A percentile compares a stretch with the other conserved stretches of the same genome.
These are phyloP conservation scores for Myocastor coypus DNA, from an alignment of 2,113 vertebrate species.

Conservation along the genomic window DNA sequence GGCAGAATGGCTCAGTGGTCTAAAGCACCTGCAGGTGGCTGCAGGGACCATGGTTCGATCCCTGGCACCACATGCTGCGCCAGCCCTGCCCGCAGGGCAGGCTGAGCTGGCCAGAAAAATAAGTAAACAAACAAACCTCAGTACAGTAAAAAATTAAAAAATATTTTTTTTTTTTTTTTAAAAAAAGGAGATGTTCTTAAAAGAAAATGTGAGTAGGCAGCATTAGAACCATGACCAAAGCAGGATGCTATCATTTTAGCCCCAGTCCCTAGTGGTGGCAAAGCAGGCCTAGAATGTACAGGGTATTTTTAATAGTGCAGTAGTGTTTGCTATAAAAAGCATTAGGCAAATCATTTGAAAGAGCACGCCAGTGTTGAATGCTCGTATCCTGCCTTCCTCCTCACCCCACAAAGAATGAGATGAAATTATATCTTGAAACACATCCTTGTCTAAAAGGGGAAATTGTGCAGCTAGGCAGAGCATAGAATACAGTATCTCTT, in stretches of 20 bases:
- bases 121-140: too few species aligned
- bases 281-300: background rate
- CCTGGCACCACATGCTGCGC: too few species aligned
- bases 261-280: background rate
- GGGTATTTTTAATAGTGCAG: background rate
- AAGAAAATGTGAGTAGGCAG: background rate
- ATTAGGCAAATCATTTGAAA: constrained; percentile 59
- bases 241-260: background rate
- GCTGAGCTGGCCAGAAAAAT: too few species aligned
- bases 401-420: constrained; percentile 42
- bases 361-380: background rate
- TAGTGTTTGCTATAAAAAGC: constrained; percentile 60
- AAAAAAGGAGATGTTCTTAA: background rate
- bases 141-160: too few species aligned
- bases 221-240: background rate
- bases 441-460: constrained; percentile 67
- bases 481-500: constrained; percentile 53
- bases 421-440: constrained; percentile 35
- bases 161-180: too few species aligned
- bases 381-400: constrained; percentile 56
- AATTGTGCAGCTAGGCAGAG: constrained; percentile 42
- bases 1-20: too few species aligned
- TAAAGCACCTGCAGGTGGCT: too few species aligned
- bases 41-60: too few species aligned
- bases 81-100: too few species aligned